Evolutionary conservation across 2,888 invertebrate genomes (phyloP), one percentile per base, ranked within the genome.

Genomic region (Stenodera caucasica): DNA sequence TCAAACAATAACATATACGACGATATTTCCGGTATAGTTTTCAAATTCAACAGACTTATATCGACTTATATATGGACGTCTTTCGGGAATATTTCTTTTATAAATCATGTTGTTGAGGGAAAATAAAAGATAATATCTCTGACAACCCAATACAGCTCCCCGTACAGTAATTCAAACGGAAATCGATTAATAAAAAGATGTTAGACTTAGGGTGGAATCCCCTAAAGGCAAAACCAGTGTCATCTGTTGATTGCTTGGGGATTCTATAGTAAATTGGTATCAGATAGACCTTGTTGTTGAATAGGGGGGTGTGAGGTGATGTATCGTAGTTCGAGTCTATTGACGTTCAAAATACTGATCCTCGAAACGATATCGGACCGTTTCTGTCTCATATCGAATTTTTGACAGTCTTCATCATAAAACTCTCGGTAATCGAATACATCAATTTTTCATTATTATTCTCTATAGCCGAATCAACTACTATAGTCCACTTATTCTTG

Each of bases 161-260:
- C 55, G 59, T 69, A 73, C 76, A 68, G 70, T 70, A 76, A 75
- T 76, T 72, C 60, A 67, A 69, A 68, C 72, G 72, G 55, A 73
- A 76, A 77, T 77, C 77, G 77, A 77, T 77, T 77, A 77, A 77
- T 77, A 77, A 77, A 76, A 76, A 77, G 75, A 75, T 75, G 77
- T 75, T 76, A 72, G 21, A 45, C 45, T 45, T 23, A n/a, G 45
- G 21, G 21, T 72, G 69, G 75, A 75, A 76, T 74, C 74, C 76
- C 76, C 76, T 60, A 58, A 59, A 72, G 74, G 45, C 45, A 45
- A 68, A 68, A 69, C 65, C 74, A 72, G 71, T 77, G 77, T 77
- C 77, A 77, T 77, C 77, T 77, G 77, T 77, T 77, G 77, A 77
- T 76, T 77, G 76, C 76, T 71, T 64, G 65, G 76, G 77, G 76